phyloP scores from a whole-genome alignment of 2,888 invertebrate genomes.

The Leptothorax acervorum region DNA sequence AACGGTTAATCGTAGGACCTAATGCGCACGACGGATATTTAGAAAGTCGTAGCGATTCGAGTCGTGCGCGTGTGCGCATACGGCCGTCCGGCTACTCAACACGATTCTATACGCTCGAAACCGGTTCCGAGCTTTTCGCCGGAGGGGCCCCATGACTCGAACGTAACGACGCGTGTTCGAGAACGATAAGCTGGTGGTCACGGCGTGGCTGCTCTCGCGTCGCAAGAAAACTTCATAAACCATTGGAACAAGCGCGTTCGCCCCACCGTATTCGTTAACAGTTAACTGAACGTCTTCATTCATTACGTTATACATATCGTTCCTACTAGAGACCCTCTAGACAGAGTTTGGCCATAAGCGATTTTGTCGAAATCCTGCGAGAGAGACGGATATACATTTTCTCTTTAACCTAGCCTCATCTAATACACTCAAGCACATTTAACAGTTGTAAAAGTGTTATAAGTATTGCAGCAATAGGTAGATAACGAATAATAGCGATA shows the following conservation, averaged over 20 bases:
- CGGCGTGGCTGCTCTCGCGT: conserved; percentile 50
- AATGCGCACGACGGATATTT: conserved; percentile 70
- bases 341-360: no score
- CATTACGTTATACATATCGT: conserved; percentile 25
- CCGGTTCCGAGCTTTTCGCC: conserved; percentile 73
- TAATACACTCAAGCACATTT: no score
- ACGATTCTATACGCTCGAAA: conserved; percentile 67
- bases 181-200: conserved; percentile 69
- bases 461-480: no score
- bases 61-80: conserved; percentile 59
- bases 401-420: no score
- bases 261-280: conserved; percentile 36
- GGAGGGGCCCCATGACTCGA: conserved; percentile 71
- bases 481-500: no score
- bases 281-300: conserved; percentile 37
- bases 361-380: no score
- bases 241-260: conserved; percentile 23
- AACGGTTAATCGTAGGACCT: conserved; percentile 24
- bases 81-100: conserved; percentile 63
- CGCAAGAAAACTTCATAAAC: conserved; percentile 64
- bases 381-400: no score
- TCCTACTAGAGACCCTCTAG: not conserved
- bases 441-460: no score
- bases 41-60: conserved; percentile 70
- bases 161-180: conserved; percentile 76